Base-by-base conservation (phyloP, 1,140 invertebrate species). In the Vanessa atalanta region DNA sequence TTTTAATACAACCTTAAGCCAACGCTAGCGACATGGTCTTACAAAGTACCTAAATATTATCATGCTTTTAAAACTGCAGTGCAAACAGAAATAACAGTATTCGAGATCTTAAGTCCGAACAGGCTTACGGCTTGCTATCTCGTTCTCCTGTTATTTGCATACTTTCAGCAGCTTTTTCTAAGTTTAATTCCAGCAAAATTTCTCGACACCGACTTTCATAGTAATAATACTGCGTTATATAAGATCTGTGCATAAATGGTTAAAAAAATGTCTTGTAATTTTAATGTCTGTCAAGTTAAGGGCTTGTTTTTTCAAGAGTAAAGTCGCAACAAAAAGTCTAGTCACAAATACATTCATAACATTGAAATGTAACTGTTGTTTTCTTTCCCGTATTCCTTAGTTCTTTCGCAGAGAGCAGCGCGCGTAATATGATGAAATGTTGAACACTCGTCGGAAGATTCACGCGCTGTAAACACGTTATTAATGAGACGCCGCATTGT, bases 401-500 rank as follows among this genome's bases (percentile, higher is more conserved):
- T 57, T 57, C 23, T 57, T 57, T 15, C n/a, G 2, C 20, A 57
- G 8, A 23, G 12, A 23, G 20, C 51, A 16, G 51, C 13, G 20
- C 20, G 53, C 20, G 53, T 57, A 23, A 23, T 23, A 23, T 57
- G 20, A 57, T 57, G 20, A 57, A 57, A 57, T 16, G 20, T 57
- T 23, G 16, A n/a, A 53, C 51, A 16, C 37, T 43, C 51, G 63
- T 48, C 20, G 37, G 47, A 50, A 48, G 64, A 50, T 23, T 55
- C 31, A 20, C 66, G 51, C 23, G 43, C 43, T 47, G 31, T 26
- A 37, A 43, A 16, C 50, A 47, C 48, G 65, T 37, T 68, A 68
- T 68, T 57, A 57, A 57, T 57, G 66, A 23, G 66, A 37, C 31
- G 23, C 50, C 66, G 47, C 47, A 23, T 23, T 57, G 53, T 57